phyloP scores from a whole-genome alignment of 2,888 invertebrate species.

The Tortrix viridana region DNA sequence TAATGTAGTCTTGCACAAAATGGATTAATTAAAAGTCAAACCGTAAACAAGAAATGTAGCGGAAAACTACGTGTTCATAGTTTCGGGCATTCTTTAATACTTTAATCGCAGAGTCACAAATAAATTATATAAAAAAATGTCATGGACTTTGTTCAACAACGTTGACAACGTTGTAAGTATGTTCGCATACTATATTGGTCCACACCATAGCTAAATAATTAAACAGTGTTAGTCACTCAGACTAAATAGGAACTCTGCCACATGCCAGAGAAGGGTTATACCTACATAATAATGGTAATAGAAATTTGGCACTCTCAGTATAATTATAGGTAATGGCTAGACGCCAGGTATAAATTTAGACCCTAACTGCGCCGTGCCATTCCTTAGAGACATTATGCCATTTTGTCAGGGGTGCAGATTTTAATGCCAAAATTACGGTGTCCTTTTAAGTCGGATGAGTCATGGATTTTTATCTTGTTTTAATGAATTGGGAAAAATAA shows the following conservation, averaged over 20 bases:
- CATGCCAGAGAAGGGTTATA: conserved; percentile 57
- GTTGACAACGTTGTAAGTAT: too few species aligned
- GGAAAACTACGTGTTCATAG: background rate
- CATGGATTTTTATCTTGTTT: too few species aligned
- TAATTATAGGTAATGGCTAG: conserved; percentile 70
- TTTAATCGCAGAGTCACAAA: background rate
- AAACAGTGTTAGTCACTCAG: conserved; percentile 11
- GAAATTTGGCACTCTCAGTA: conserved; percentile 74
- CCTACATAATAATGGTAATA: conserved; percentile 56
- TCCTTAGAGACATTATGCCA: conserved; percentile 50
- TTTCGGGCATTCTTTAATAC: background rate
- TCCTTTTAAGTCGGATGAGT: background rate
- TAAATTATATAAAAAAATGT: background rate
- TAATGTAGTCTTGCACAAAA: too few species aligned
- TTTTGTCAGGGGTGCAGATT: conserved; percentile 26
- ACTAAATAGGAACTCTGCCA: conserved; percentile 33
- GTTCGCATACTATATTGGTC: too few species aligned
- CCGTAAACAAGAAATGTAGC: too few species aligned
- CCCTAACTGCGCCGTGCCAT: conserved; percentile 62
- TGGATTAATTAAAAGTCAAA: too few species aligned
- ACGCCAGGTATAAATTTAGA: conserved; percentile 69
- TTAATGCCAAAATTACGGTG: conserved; percentile 11
- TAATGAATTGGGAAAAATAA: too few species aligned
- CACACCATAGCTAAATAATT: too few species aligned
- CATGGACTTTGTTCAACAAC: too few species aligned